These are phyloP conservation scores for Apolygus lucorum DNA, from an alignment of 1,140 invertebrate species.

Conservation along the genomic window DNA sequence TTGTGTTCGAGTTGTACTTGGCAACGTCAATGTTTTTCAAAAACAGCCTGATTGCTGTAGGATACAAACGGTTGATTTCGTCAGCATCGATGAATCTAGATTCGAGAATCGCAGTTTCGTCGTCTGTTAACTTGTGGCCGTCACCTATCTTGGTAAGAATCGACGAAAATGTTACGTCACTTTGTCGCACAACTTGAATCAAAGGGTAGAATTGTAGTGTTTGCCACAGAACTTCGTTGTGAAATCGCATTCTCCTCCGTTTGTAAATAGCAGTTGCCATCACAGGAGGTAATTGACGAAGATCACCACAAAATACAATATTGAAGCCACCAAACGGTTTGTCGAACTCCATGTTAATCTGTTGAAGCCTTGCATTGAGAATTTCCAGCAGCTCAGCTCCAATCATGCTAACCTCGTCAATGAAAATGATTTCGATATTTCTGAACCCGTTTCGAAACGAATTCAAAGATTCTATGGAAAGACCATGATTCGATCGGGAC, in stretches of 20 bases:
- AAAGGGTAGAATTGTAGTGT: slow-evolving; percentile 20
- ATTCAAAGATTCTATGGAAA: slow-evolving; percentile 18
- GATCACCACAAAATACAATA: slow-evolving; percentile 23
- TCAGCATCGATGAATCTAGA: not conserved
- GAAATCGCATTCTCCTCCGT: not conserved
- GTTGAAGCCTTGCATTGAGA: slow-evolving; percentile 22
- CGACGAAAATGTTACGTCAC: slow-evolving; percentile 8
- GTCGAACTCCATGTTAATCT: slow-evolving; percentile 21
- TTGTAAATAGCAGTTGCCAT: slow-evolving; percentile 19
- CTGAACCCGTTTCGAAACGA: slow-evolving; percentile 14
- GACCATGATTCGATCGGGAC: not conserved
- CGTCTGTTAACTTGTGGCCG: slow-evolving; percentile 3
- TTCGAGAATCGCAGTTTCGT: slow-evolving; percentile 17
- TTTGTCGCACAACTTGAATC: slow-evolving; percentile 22
- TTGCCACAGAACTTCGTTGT: slow-evolving; percentile 6
- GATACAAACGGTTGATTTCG: not conserved
- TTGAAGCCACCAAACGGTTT: slow-evolving; percentile 22
- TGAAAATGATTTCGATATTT: slow-evolving; percentile 17
- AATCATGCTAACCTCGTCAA: slow-evolving; percentile 26
- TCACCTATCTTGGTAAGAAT: slow-evolving; percentile 26
- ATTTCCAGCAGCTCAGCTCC: slow-evolving; percentile 14
- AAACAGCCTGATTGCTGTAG: slow-evolving; percentile 9
- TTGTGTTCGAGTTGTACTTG: slow-evolving; percentile 30
- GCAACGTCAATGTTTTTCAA: slow-evolving; percentile 18
- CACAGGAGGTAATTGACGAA: slow-evolving; percentile 22